Percentiles rank a stretch among this genome's conserved stretches.
Conservation (phyloP, 2,113 vertebrate species). For the Sphaerodactylus townsendi region DNA sequence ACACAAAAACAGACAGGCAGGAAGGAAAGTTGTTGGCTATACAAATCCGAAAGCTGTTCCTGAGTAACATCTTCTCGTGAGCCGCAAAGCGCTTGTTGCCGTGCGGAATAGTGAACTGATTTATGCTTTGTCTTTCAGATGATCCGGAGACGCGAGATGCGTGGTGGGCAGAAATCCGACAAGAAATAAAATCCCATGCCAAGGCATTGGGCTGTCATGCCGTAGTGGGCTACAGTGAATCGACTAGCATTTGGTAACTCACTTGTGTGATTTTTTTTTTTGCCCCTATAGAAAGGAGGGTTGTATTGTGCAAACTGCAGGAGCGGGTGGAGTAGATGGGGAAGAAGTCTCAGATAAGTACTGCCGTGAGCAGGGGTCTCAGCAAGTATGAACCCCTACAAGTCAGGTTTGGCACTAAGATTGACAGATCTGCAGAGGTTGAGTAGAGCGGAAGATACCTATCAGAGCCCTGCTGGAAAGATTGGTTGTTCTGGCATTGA, state of each 20-base stretch:
- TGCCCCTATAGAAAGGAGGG: slow-evolving; percentile 19
- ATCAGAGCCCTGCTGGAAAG: neutral
- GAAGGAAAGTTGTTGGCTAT: neutral
- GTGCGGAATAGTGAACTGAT: slow-evolving; percentile 74
- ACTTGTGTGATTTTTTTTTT: slow-evolving; percentile 53
- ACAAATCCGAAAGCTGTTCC: neutral
- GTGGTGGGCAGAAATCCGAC: slow-evolving; percentile 99
- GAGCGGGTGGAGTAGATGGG: neutral
- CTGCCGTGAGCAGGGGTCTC: neutral
- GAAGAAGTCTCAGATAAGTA: neutral
- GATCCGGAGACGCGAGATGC: slow-evolving; percentile 98
- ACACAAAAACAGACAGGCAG: neutral
- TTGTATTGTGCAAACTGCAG: neutral
- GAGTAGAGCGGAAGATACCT: too few relatives aligned
- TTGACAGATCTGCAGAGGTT: neutral
- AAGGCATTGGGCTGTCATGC: slow-evolving; percentile 98
- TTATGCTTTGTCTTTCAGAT: slow-evolving; percentile 88
- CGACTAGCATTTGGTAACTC: slow-evolving; percentile 97
- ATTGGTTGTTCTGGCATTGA: neutral
- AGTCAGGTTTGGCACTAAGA: neutral
- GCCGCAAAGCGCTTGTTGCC: slow-evolving; percentile 42
- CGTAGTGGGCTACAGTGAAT: slow-evolving; percentile 97
- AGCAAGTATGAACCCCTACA: neutral
- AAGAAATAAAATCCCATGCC: slow-evolving; percentile 99
- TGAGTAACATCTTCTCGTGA: slow-evolving; percentile 17